Percentiles rank a stretch among this genome's conserved stretches.
These are phyloP conservation scores for Furnarius figulus DNA, from an alignment of 2,113 vertebrate genomes.

Conservation along the genomic window DNA sequence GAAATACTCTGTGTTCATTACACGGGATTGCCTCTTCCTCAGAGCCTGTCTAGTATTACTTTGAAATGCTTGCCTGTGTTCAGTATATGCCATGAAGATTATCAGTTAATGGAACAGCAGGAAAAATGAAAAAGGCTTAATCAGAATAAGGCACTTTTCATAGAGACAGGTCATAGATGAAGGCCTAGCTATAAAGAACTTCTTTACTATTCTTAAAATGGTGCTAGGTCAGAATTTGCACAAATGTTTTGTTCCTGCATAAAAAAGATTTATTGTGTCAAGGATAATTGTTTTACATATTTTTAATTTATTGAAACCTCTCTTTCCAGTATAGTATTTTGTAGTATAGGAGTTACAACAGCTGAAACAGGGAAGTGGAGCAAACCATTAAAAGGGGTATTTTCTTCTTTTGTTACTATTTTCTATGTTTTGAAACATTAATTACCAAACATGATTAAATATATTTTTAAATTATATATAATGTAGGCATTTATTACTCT, in stretches of 20 bases:
- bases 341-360: not conserved
- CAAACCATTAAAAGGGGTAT: not conserved
- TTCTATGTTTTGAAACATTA: not conserved
- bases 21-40: not conserved
- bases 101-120: slow-evolving; percentile 8
- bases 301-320: not conserved
- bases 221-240: not conserved
- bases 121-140: slow-evolving; percentile 18
- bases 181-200: not conserved
- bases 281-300: not conserved
- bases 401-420: not conserved
- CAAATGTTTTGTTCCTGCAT: not conserved
- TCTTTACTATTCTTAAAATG: not conserved
- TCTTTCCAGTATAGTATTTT: not conserved
- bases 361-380: not conserved
- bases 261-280: not conserved
- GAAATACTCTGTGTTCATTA: slow-evolving; percentile 12
- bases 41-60: not conserved
- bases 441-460: not conserved
- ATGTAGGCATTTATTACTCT: not conserved
- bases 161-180: not conserved
- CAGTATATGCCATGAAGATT: not conserved
- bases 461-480: not conserved
- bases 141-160: not conserved
- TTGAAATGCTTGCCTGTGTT: not conserved